A percentile compares a stretch with the other conserved stretches of the same genome.
Evolutionary conservation across 2,888 invertebrate species (phyloP).

Genomic region (Syrphus vitripennis): DNA sequence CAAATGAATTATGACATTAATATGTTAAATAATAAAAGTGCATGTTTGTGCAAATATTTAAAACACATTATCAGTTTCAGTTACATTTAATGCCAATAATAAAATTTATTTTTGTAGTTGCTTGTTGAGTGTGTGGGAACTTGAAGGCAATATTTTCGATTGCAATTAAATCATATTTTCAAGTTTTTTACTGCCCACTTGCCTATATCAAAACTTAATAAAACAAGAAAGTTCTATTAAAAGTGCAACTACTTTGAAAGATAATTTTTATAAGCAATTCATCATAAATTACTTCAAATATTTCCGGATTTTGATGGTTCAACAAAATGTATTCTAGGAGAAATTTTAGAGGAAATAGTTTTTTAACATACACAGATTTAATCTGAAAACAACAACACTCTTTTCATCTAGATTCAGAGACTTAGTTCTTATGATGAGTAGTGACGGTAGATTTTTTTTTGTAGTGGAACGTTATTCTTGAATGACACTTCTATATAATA

Average conservation of each 20-base stretch:
- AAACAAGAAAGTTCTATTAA: not conserved
- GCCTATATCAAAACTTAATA: not conserved
- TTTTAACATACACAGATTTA: not conserved
- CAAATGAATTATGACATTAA: conserved; percentile 44
- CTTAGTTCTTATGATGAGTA: not conserved
- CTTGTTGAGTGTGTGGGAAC: not conserved
- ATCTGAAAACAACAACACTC: not conserved
- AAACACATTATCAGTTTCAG: conserved; percentile 40
- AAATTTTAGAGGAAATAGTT: not conserved
- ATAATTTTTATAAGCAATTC: not conserved
- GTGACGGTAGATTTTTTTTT: not conserved
- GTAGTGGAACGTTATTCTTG: not conserved
- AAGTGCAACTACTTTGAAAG: not conserved
- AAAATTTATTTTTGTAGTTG: not conserved
- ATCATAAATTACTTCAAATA: not conserved
- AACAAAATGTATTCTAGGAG: not conserved
- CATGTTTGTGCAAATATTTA: conserved; percentile 34
- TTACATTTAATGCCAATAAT: not conserved
- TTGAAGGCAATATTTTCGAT: not conserved
- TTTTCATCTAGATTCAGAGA: not conserved
- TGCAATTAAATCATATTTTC: not conserved
- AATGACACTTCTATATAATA: not conserved
- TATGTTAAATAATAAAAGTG: conserved; percentile 27
- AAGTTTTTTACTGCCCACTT: not conserved
- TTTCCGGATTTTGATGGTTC: not conserved